A percentile compares a stretch with the other conserved stretches of the same genome.
Evolutionary conservation across 2,113 vertebrate species (phyloP).

Genomic region (Lamprotornis superbus): DNA sequence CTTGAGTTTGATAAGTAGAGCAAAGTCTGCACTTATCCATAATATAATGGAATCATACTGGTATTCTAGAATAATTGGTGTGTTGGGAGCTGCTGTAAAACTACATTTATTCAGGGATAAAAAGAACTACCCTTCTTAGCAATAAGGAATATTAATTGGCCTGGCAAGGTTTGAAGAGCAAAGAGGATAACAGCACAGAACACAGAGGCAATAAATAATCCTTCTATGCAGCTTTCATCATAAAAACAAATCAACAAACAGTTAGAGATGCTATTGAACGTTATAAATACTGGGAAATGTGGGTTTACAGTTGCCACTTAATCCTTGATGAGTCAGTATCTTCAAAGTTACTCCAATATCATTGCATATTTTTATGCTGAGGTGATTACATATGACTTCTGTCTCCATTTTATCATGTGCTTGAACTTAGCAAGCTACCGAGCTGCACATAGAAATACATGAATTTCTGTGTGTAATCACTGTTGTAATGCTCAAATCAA

Average conservation of each 20-base stretch:
- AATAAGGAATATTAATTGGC: constrained; percentile 55
- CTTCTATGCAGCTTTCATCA: not conserved
- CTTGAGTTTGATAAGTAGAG: constrained; percentile 1
- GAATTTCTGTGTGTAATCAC: not conserved
- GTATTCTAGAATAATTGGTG: constrained; percentile 12
- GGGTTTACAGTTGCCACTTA: not conserved
- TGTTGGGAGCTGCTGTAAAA: constrained; percentile 8
- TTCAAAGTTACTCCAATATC: not conserved
- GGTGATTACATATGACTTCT: not conserved
- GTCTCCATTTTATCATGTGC: not conserved
- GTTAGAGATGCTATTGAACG: not conserved
- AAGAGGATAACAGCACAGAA: not conserved
- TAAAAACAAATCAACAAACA: not conserved
- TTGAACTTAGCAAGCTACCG: not conserved
- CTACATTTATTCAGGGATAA: constrained; percentile 23
- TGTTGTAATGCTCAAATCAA: not conserved
- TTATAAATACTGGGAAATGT: not conserved
- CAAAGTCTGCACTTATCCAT: not conserved
- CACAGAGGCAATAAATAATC: not conserved
- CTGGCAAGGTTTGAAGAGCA: not conserved
- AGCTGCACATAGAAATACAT: rapidly evolving
- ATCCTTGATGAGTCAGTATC: not conserved
- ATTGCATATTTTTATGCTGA: not conserved
- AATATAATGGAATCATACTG: not conserved
- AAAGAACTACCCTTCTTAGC: not conserved